These are phyloP conservation scores for Cerceris ruficornis DNA, from an alignment of 2,888 invertebrate genomes.

Conservation along the genomic window DNA sequence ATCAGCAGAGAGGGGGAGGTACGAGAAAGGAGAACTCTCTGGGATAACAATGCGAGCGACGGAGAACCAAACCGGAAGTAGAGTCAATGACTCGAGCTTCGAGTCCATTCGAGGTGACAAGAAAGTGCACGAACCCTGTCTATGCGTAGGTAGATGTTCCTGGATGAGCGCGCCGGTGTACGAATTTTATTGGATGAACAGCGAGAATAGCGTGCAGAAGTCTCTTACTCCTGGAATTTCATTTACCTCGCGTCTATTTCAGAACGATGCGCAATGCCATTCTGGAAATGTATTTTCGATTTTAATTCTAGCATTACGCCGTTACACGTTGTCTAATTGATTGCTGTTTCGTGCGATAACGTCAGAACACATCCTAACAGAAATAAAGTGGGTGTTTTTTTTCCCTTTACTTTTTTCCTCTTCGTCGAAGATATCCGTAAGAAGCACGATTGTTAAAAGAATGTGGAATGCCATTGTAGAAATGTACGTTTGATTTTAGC, in stretches of 20 bases:
- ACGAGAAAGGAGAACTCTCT: constrained; percentile 44
- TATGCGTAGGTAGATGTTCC: constrained; percentile 30
- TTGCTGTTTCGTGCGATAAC: no score
- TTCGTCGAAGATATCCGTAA: neutral
- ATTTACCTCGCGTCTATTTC: neutral
- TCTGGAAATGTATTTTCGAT: no score
- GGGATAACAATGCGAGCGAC: constrained; percentile 70
- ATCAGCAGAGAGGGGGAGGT: constrained; percentile 42
- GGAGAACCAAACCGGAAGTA: constrained; percentile 74
- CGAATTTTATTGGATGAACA: constrained; percentile 44
- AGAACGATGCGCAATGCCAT: no score
- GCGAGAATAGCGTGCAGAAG: constrained; percentile 37
- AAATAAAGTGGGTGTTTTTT: neutral
- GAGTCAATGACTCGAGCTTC: constrained; percentile 76
- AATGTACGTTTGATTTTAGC: no score
- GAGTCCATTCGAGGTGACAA: constrained; percentile 68
- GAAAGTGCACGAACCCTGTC: constrained; percentile 54
- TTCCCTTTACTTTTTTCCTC: neutral
- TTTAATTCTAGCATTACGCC: no score
- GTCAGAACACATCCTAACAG: no score
- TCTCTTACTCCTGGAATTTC: constrained; percentile 1
- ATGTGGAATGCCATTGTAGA: neutral
- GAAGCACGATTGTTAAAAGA: neutral
- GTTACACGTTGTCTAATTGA: no score
- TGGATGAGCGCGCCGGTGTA: constrained; percentile 27